These are phyloP conservation scores for Stictocephala bisonia DNA, from an alignment of 2,888 invertebrate species.

Conservation along the genomic window DNA sequence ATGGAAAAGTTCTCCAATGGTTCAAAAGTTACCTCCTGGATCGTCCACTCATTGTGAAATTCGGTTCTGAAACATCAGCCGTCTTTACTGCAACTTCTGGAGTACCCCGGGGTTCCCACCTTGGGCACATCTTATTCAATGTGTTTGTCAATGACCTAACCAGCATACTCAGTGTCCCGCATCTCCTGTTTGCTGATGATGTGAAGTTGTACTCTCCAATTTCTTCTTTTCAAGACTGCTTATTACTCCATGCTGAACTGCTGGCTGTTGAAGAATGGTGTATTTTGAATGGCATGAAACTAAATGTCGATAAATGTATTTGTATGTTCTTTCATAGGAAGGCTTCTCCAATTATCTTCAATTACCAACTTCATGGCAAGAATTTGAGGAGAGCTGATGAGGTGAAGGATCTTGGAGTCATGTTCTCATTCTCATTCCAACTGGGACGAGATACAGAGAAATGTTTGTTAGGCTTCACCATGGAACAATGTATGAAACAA, in stretches of 20 bases:
- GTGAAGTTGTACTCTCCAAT: neutral
- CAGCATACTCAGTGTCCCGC: neutral
- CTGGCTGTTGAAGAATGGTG: neutral
- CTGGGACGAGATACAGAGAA: neutral
- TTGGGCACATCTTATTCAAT: conserved; percentile 9
- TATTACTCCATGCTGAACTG: neutral
- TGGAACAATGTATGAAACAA: too few relatives aligned
- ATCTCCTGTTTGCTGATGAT: conserved; percentile 11
- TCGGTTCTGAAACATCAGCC: neutral
- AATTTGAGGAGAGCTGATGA: neutral
- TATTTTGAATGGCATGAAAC: neutral
- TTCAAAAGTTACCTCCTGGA: conserved; percentile 3
- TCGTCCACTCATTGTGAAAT: conserved; percentile 5
- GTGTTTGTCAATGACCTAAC: conserved; percentile 7
- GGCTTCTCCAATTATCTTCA: neutral
- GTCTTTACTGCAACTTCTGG: neutral
- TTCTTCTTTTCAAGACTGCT: neutral
- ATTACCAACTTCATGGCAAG: neutral
- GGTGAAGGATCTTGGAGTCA: neutral
- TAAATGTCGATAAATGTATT: neutral
- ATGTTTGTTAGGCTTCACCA: too few relatives aligned
- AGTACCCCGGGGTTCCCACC: conserved; percentile 12
- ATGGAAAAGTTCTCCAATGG: neutral
- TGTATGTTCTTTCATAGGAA: conserved; percentile 5
- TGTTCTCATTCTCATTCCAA: neutral